Percentiles rank a stretch among this genome's conserved stretches.
Evolutionary conservation across 2,797 vertebrate species (phyloP).

Genomic region (Falco biarmicus): DNA sequence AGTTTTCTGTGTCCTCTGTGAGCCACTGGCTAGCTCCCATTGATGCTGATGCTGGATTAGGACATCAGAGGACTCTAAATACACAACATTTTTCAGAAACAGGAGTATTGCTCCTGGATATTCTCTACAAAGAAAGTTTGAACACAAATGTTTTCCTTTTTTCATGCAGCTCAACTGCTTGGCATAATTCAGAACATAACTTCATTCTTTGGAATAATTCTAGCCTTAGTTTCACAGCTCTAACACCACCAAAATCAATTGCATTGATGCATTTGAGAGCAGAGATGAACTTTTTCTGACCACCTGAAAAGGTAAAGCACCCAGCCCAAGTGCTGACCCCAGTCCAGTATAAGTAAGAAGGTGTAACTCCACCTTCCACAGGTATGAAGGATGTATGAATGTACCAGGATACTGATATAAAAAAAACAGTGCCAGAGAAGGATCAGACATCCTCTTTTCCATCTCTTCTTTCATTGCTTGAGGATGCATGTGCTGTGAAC

Average conservation of each 20-base stretch:
- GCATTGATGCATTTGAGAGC: neutral
- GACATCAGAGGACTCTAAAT: neutral
- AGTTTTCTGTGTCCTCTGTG: neutral
- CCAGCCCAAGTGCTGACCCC: neutral
- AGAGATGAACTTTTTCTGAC: neutral
- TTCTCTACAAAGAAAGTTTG: neutral
- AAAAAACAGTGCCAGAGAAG: neutral
- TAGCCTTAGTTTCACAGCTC: neutral
- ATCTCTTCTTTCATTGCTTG: neutral
- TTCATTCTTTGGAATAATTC: neutral
- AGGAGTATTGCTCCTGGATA: neutral
- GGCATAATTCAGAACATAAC: neutral
- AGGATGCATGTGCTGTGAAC: neutral
- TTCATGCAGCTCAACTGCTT: rapidly evolving
- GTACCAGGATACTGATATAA: rapidly evolving
- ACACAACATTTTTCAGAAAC: neutral
- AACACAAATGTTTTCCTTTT: neutral
- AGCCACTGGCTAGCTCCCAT: neutral
- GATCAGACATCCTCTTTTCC: neutral
- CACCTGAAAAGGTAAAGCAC: neutral
- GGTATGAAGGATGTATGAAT: neutral
- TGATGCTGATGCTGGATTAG: neutral
- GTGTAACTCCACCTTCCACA: neutral
- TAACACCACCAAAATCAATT: neutral
- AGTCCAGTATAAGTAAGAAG: neutral